These are phyloP conservation scores for Ptiloglossa arizonensis DNA, from an alignment of 1,140 invertebrate species.

Conservation along the genomic window DNA sequence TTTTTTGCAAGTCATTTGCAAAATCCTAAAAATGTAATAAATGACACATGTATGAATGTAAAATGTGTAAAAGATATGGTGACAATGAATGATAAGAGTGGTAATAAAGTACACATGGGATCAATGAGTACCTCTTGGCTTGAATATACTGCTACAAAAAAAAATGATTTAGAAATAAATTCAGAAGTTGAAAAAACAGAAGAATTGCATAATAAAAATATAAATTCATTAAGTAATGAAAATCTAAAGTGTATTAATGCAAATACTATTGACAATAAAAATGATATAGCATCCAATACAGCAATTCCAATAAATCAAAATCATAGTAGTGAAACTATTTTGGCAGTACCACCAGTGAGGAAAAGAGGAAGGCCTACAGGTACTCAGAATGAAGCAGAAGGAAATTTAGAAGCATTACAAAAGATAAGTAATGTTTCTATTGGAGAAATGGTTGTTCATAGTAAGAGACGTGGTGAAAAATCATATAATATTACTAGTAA, in stretches of 20 bases:
- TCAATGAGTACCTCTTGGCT: background rate
- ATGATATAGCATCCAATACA: background rate
- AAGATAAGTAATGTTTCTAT: background rate
- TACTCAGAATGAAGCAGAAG: background rate
- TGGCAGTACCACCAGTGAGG: background rate
- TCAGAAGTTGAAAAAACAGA: background rate
- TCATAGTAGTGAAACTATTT: constrained; percentile 8
- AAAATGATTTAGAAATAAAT: background rate
- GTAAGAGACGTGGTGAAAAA: constrained; percentile 22
- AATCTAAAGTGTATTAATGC: background rate
- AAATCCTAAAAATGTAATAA: constrained; percentile 1
- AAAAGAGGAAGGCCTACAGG: constrained; percentile 61
- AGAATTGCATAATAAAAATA: background rate
- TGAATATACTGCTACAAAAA: background rate
- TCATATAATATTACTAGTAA: constrained; percentile 29
- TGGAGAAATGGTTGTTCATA: constrained; percentile 1
- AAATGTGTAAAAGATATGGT: background rate
- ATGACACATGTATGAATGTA: background rate
- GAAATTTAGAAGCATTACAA: background rate
- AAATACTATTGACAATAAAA: background rate
- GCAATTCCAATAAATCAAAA: background rate
- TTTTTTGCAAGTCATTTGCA: background rate
- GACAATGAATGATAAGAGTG: background rate
- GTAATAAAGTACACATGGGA: background rate
- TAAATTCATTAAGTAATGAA: background rate